These are phyloP conservation scores for Isurus oxyrinchus DNA, from an alignment of 2,113 vertebrate genomes.

Conservation along the genomic window DNA sequence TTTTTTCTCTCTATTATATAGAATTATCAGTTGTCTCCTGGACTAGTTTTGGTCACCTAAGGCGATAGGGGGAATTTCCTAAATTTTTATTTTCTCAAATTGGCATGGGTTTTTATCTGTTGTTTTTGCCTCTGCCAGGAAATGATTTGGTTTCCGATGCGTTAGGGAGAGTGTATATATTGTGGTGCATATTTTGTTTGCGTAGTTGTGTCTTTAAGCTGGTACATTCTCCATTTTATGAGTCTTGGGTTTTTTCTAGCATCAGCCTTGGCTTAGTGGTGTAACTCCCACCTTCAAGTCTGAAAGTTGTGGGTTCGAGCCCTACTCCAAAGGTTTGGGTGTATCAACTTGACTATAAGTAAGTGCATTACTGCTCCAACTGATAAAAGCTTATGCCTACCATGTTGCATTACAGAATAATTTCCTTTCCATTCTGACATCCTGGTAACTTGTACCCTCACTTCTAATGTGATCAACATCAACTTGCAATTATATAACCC, in stretches of 20 bases:
- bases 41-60: slow-evolving; percentile 2
- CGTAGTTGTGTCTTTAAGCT: neutral
- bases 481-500: neutral
- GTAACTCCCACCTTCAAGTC: neutral
- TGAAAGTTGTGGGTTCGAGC: neutral
- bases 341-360: neutral
- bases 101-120: neutral
- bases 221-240: neutral
- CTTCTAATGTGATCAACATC: neutral
- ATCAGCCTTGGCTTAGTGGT: neutral
- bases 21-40: neutral
- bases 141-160: neutral
- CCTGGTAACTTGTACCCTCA: neutral
- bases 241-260: neutral
- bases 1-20: neutral
- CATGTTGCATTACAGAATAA: neutral
- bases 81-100: neutral
- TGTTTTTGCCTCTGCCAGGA: neutral
- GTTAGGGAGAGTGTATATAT: neutral
- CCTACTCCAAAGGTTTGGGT: neutral
- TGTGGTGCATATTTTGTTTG: neutral
- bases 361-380: neutral
- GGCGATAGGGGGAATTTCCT: neutral
- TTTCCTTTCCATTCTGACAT: neutral
- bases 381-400: neutral